Base-by-base conservation (phyloP, 2,888 invertebrate species). In the Apeira syringaria region DNA sequence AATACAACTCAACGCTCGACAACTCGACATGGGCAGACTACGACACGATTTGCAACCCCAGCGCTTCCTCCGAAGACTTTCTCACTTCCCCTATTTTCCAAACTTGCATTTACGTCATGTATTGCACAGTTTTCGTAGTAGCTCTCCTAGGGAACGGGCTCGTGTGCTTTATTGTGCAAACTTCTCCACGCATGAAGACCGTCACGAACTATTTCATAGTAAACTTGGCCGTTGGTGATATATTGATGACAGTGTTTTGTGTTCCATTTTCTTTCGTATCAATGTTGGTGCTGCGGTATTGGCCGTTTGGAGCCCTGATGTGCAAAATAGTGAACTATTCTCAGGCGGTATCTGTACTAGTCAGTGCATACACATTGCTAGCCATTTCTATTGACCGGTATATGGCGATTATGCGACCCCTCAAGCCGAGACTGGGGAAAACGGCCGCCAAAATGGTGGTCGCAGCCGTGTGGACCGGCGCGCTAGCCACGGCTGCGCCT, bases 171-270 rank as follows among this genome's bases (percentile, higher is more conserved):
- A 95, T 97, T 12, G 97, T 98, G 0, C 91, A 95, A 53, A 93
- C 94, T 2, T 94, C 95, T 7, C 94, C 96, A 0, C 92, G 96
- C 24, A 97, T 98, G 97, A 92, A 95, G 62, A 97, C 97, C 0
- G 97, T 98, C 2, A 98, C 98, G 26, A 98, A 98, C 79, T 96
- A 93, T 79, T 97, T 98, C 77, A 96, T 98, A 68, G 95, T 96
- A 69, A 96, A 96, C 77, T 87, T 98, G 53, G 97, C 98, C 0
- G 91, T 97, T 24, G 96, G 98, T 25, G 98, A 98, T 74, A 94
- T 98, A 47, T 83, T 98, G 41, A 97, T 98, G 94, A 95, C 97
- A 0, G 69, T 96, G 12, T 94, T 98, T 64, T 98, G 98, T 80
- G 95, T 98, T 51, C 98, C 98, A 1, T 97, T 97, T 68, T 95